phyloP scores from a whole-genome alignment of 2,113 vertebrate genomes.

The Peromyscus californicus region DNA sequence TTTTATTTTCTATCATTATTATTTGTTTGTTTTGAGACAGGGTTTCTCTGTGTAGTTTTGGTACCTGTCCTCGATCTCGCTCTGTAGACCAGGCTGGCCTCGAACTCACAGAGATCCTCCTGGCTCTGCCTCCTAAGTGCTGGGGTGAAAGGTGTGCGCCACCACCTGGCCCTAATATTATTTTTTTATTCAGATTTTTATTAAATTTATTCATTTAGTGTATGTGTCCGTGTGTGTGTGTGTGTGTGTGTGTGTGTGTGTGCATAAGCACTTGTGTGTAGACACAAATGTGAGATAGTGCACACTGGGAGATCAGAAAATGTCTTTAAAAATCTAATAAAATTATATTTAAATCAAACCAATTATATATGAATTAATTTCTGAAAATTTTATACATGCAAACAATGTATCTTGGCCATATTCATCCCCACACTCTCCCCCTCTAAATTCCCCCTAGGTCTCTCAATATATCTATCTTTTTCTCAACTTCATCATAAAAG shows the following conservation, averaged over 20 bases:
- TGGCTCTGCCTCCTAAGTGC: too few species aligned
- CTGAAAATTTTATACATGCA: not conserved
- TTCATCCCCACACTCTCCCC: too few species aligned
- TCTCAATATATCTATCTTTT: not conserved
- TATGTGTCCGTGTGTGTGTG: not conserved
- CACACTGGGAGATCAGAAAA: not conserved
- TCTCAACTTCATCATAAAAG: not conserved
- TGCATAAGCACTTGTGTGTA: not conserved
- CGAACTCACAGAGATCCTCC: too few species aligned
- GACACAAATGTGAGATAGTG: not conserved
- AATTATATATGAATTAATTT: not conserved
- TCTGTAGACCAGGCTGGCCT: too few species aligned
- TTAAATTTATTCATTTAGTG: not conserved
- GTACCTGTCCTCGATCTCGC: too few species aligned
- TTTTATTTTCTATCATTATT: not conserved
- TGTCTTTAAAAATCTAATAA: not conserved
- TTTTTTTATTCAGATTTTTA: not conserved
- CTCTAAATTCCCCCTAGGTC: not conserved
- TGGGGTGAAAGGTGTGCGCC: too few species aligned
- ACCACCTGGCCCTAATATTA: not conserved
- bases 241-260: not conserved
- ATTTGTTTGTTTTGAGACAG: not conserved
- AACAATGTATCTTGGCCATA: too few species aligned
- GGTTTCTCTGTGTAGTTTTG: too few species aligned
- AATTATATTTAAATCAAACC: not conserved